phyloP scores from a whole-genome alignment of 2,797 vertebrate genomes.

The Sebastes itinus region DNA sequence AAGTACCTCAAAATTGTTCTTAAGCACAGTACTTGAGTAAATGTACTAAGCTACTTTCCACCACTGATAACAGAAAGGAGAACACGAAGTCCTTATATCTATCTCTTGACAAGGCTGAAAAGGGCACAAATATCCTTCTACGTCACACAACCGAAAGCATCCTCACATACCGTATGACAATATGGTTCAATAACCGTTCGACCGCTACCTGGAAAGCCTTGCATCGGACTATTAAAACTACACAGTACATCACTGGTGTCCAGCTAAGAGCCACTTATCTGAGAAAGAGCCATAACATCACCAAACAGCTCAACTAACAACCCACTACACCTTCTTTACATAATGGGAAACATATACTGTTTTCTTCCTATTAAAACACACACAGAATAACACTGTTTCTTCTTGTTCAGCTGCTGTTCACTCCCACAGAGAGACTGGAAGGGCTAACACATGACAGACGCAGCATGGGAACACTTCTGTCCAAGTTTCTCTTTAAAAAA shows the following conservation, averaged over 20 bases:
- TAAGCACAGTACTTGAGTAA: no score
- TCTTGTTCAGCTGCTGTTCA: conserved; percentile 3
- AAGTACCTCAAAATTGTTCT: no score
- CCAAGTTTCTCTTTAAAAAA: conserved; percentile 4
- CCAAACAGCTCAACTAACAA: not conserved
- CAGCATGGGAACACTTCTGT: not conserved
- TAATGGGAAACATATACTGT: no score
- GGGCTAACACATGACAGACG: conserved; percentile 2
- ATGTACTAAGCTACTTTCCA: no score
- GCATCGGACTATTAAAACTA: not conserved
- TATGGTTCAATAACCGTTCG: not conserved
- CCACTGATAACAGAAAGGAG: not conserved
- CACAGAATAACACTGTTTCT: not conserved
- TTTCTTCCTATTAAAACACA: not conserved
- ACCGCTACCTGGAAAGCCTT: not conserved
- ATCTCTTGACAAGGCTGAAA: not conserved
- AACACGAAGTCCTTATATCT: not conserved
- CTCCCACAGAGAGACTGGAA: not conserved
- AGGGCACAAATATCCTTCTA: not conserved
- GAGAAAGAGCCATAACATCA: not conserved
- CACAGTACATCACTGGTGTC: not conserved
- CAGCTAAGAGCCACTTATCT: not conserved
- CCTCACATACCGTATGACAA: not conserved
- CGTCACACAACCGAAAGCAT: not conserved
- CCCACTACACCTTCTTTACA: not conserved